Base-by-base conservation (phyloP, 2,113 vertebrate species). In the Vimba vimba region DNA sequence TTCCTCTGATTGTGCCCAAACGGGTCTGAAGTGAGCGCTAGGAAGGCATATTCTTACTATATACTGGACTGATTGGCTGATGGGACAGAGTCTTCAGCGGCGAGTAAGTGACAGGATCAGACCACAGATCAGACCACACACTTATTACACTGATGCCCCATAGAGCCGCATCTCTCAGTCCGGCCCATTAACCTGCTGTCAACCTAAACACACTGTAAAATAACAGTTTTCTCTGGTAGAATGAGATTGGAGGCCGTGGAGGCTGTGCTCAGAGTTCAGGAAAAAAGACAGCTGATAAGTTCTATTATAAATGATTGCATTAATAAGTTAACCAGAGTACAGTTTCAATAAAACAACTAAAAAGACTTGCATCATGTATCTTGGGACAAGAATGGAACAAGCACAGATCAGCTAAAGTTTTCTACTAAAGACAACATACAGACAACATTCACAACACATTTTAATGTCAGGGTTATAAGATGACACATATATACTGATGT, bases 111-210 rank as follows among this genome's bases (percentile, higher is more conserved):
- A 55, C 82, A 73, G 50, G 82, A 83, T 71, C 47, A 73, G 25
- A 69, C 81, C 66, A 71, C 81, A 83, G 81, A 83, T 57, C 81
- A 36, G 45, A 43, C 50, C 82, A 36, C 82, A 59, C 23, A 30
- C 80, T 55, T 69, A 82, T 69, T 82, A 83, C 27, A 21, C 33
- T 0, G 50, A 83, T 57, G 82, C 66, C 30, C 82, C 50, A 43
- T 1, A 50, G 66, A 74, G 82, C 33, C 68, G 50, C 64, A 82
- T 83, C 33, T 23, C 50, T 73, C 82, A 73, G 52, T 83, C 50
- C 82, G 73, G 68, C 82, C 66, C 52, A 83, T 83, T 83, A 73
- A 83, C 82, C 82, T 73, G 52, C 68, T 59, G 33, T 83, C 82
- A 83, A 25, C 19, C 82, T 59, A 73, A 83, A 83, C 33, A 74